phyloP scores from a whole-genome alignment of 2,113 vertebrate genomes.

The Muntiacus muntjak region DNA sequence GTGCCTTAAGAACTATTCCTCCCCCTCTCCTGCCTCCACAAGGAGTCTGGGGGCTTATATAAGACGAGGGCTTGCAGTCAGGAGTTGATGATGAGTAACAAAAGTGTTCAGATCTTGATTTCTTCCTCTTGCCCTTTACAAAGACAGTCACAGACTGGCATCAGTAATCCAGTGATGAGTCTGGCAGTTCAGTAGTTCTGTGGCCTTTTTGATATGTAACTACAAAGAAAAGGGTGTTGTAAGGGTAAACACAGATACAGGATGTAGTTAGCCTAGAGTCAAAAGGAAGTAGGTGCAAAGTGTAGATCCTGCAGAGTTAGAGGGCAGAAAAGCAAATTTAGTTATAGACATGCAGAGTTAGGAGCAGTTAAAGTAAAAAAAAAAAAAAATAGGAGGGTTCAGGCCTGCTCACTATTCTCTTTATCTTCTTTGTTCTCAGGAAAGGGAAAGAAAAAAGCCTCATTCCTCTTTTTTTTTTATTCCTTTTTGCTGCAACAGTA shows the following conservation, averaged over 20 bases:
- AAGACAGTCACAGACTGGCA: not conserved
- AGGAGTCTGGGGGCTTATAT: not conserved
- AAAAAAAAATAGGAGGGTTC: not conserved
- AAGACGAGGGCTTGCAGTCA: not conserved
- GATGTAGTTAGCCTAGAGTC: not conserved
- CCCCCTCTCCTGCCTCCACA: not conserved
- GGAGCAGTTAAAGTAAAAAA: not conserved
- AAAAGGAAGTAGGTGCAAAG: not conserved
- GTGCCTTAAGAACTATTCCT: not conserved
- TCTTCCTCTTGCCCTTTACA: not conserved
- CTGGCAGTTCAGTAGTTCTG: not conserved
- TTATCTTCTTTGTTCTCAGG: not conserved
- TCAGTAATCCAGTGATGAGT: not conserved
- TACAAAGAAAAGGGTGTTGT: not conserved
- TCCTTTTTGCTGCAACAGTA: not conserved
- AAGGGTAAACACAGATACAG: not conserved
- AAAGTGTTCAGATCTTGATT: not conserved
- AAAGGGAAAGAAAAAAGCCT: not conserved
- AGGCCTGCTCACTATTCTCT: not conserved
- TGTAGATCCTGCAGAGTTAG: not conserved
- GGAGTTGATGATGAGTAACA: not conserved
- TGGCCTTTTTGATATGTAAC: not conserved
- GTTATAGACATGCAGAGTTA: not conserved
- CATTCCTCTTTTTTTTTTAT: not conserved
- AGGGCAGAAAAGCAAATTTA: not conserved